Evolutionary conservation across 2,888 invertebrate genomes (phyloP).

Genomic region (Imbricaverruca yamaguchii): DNA sequence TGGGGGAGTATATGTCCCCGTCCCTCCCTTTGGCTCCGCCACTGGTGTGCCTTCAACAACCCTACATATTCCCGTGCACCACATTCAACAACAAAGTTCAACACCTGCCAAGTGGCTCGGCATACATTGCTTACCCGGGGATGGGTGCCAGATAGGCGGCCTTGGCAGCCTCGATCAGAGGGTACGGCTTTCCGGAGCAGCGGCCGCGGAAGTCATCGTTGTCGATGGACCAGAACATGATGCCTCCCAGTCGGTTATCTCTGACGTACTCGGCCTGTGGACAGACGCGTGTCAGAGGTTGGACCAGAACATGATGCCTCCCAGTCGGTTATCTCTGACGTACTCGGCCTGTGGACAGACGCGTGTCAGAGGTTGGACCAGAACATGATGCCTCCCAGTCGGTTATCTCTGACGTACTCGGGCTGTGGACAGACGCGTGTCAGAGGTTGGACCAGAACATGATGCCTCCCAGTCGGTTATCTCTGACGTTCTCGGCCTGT

Average conservation of each 20-base stretch:
- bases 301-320: conserved; percentile 89
- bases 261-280: conserved; percentile 66
- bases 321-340: conserved; percentile 72
- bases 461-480: conserved; percentile 76
- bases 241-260: conserved; percentile 75
- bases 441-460: conserved; percentile 72
- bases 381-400: conserved; percentile 83
- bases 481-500: conserved; percentile 68
- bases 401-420: conserved; percentile 72
- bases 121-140: background rate
- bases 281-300: conserved; percentile 36
- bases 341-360: conserved; percentile 54
- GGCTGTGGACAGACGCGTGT: conserved; percentile 43
- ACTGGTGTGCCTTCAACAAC: no score
- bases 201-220: conserved; percentile 90
- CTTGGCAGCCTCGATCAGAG: conserved; percentile 83
- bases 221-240: conserved; percentile 90
- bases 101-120: no score
- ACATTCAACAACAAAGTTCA: no score
- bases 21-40: no score
- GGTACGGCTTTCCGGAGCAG: conserved; percentile 78
- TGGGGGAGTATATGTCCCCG: no score
- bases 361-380: conserved; percentile 55
- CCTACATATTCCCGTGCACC: no score
- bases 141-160: conserved; percentile 54